Evolutionary conservation across 2,888 invertebrate species (phyloP), one percentile per base, ranked within the genome.

Genomic region (Synergus laeviventris): DNA sequence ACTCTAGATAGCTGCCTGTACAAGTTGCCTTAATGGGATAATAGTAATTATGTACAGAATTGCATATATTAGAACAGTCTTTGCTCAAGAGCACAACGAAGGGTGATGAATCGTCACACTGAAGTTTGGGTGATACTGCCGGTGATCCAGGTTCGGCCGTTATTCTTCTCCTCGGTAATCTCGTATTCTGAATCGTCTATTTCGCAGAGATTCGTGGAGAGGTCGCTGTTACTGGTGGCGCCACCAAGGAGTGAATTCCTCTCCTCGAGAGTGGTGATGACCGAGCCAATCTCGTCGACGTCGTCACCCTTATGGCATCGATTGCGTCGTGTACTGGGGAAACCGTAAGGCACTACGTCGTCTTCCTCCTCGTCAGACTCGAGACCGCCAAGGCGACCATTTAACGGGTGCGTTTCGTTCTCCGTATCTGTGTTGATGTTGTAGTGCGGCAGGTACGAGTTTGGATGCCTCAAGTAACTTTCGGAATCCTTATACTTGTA

Each of bases 201-300:
- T 92, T 98, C 98, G 93, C 98, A 98, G 82, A 98, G 93, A 90
- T 95, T 95, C 74, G 96, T 95, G 74, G 97, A 97, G 84, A 97
- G 92, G 91, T 97, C 97, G 91, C 97, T 97, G 91, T 95, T 95
- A 85, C 97, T 97, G 16, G 92, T 93, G 70, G 92, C 92, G 81
- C 94, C 94, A 81, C 94, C 96, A 83, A 95, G 92, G 85, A 96
- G 92, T 64, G 96, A 96, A 91, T 95, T 94, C 81, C 95, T 93
- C 91, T 95, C 96, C 89, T 94, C 95, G 18, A 95, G 92, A 89
- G 94, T 94, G 45, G 94, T 94, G 86, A 95, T 94, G 82, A 95
- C 94, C 84, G 94, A 94, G 85, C 93, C 93, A 80, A 94, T 93
- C 90, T 94, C 94, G 78, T 94, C 93, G 81, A 93, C 93, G 80